Evolutionary conservation across 2,113 vertebrate genomes (phyloP), one percentile per base, ranked within the genome.

Genomic region (Isichthys henryi): DNA sequence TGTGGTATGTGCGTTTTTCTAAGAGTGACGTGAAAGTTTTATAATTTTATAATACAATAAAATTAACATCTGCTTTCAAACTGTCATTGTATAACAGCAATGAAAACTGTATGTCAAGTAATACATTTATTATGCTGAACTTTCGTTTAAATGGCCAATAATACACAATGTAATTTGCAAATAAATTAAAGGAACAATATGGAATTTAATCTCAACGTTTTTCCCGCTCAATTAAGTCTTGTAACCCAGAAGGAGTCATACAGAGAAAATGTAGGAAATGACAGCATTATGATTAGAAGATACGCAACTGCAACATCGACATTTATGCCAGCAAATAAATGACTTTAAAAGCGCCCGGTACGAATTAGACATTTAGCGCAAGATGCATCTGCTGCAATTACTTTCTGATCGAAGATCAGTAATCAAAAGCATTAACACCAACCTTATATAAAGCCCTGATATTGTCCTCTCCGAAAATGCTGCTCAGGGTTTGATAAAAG

Each of bases 401-500:
- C 43, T 45, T 19, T 35, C 35, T 82, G 77, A 82, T 45, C 23
- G 48, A 39, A 31, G n/a, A 49, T n/a, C 46, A 46, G 45, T 48
- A 46, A 86, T 7, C 84, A 31, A 31, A 50, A 50, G 84, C 84
- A 27, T 46, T 62, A 62, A n/a, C n/a, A n/a, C 94, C 93, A 89
- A 98, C 98, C 97, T 98, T 98, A 93, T 97, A 97, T 13, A 97
- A 88, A 10, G 95, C 95, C 92, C 96, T 93, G 90, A 98, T 97
- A 94, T 97, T 98, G 88, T 98, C 97, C 95, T 99, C 97, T 50
- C 98, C 97, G 91, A 97, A 96, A 0, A 97, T 92, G 89, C 94
- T 95, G 96, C 96, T 96, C 88, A 98, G 90, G 43, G 96, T 96
- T 91, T 98, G 97, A 90, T 98, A 97, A 89, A 98, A 92, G 13